Base-by-base conservation (phyloP, 2,888 invertebrate species). In the Cheilosia urbana region DNA sequence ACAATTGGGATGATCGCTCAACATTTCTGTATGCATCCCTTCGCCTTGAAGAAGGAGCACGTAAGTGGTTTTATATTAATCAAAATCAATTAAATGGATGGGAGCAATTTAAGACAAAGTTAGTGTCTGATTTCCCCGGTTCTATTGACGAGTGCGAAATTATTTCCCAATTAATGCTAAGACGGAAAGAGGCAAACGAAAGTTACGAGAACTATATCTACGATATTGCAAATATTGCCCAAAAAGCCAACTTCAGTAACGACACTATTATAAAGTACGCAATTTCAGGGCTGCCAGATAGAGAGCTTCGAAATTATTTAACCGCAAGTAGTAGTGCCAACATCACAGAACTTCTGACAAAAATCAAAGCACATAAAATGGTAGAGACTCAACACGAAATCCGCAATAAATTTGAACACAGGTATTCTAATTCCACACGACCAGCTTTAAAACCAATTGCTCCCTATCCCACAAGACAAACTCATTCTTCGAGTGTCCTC, bases 201-300 rank as follows among this genome's bases (percentile, higher is more conserved):
- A 77, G 42, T 53, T 77, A n/a, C 40, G 77, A 77, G 13, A 69
- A 55, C 13, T 69, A 69, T 27, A 45, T 55, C 0, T 77, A 37
- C 19, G 68, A 68, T 27, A 19, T 77, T 0, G 76, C 27, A 6
- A 40, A 51, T 3, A 68, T 30, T 4, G 69, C 69, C 5, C 13
- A 55, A 15, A 55, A 47, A 27, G 34, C 53, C 19, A 42, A 19
- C 15, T 69, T 58, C 7, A 19, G 24, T 13, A 37, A 60, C 24
- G 55, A 55, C 6, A 19, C 24, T 4, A 37, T 60, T 9, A 60
- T 68, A 1, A 63, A 77, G 15, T 77, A 68, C n/a, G 55, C 55
- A 7, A 77, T 77, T 7, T 37, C 45, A 0, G 77, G 60, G n/a
- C 13, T 66, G 11, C 37, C 49, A 3, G 66, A 76, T 30, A 19